Conservation (phyloP, 1,140 invertebrate genomes). For the Nephila pilipes region DNA sequence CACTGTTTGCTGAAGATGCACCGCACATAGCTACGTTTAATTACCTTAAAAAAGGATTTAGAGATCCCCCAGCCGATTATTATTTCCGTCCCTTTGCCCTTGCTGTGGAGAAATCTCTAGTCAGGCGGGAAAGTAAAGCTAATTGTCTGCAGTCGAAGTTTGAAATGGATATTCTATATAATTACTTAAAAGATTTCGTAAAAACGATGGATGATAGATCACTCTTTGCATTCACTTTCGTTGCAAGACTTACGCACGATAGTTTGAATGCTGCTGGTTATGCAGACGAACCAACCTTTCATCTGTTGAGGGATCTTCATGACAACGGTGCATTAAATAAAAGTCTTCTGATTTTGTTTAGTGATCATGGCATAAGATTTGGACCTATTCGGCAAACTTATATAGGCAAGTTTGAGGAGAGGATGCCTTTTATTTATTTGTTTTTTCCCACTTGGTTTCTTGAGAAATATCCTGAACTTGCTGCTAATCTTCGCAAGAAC, state of each 20-base stretch:
- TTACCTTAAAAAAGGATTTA: constrained; percentile 82
- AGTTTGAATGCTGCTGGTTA: constrained; percentile 79
- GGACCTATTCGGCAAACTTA: constrained; percentile 90
- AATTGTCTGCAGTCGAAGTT: constrained; percentile 74
- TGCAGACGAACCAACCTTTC: constrained; percentile 80
- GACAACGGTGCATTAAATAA: constrained; percentile 81
- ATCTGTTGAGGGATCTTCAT: constrained; percentile 79
- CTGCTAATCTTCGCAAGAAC: constrained; percentile 87
- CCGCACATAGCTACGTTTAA: constrained; percentile 83
- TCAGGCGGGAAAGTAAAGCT: constrained; percentile 59
- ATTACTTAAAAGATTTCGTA: constrained; percentile 72
- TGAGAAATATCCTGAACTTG: constrained; percentile 85
- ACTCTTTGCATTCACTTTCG: constrained; percentile 80
- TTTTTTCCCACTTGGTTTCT: constrained; percentile 88
- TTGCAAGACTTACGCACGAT: constrained; percentile 81
- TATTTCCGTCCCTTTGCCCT: constrained; percentile 82
- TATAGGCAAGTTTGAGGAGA: constrained; percentile 84
- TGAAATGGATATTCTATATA: constrained; percentile 74
- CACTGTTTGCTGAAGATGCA: constrained; percentile 83
- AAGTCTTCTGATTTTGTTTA: constrained; percentile 89
- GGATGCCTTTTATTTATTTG: constrained; percentile 90
- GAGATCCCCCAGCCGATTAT: constrained; percentile 82
- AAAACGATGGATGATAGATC: constrained; percentile 64
- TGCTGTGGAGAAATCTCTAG: constrained; percentile 74
- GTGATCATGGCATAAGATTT: constrained; percentile 96